Evolutionary conservation across 2,888 invertebrate genomes (phyloP), one percentile per base, ranked within the genome.

Genomic region (Abscondita cerata): DNA sequence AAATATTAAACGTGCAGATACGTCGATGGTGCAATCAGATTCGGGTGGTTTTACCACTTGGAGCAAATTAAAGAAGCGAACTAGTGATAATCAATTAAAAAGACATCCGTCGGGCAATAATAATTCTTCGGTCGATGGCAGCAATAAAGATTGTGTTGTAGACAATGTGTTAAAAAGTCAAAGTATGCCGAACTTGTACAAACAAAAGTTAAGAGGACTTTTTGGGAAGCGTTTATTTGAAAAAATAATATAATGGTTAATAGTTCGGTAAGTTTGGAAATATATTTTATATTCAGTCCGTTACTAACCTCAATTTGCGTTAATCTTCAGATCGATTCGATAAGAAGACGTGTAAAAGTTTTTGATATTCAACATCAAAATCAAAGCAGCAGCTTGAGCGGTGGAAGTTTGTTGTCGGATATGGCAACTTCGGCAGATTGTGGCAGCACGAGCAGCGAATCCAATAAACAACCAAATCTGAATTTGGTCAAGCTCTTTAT

Each of bases 401-500:
- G 75, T 4, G 71, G 66, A 0, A 78, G 76, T 54, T 62, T 70
- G 16, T 65, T 78, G 8, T 81, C 80, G 2, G 81, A 81, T 52
- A 80, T 81, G 80, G 80, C 80, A 1, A 80, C 80, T 1, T 81
- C 81, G 2, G 73, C 80, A 1, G 80, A 81, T 59, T 76, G 73
- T 2, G 75, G 73, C 52, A 75, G 75, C 47, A 76, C 74, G 25
- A 67, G 70, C 31, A 53, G 67, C 11, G 65, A 67, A 46, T 58
- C 60, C 0, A 63, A 63, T n/a, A 66, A 63, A 41, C 68, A 66
- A 70, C 87, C 90, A 66, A 87, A 90, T 69, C 89, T 94, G 78
- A 94, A 90, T 80, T 85, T 95, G 75, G 92, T 95, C 41, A 92
- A 92, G 79, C 83, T 94, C 68, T 95, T 94, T 76, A 94, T 95